Percentiles rank a stretch among this genome's conserved stretches.
phyloP scores from a whole-genome alignment of 2,113 vertebrate species.

The Pachypanchax playfairii region DNA sequence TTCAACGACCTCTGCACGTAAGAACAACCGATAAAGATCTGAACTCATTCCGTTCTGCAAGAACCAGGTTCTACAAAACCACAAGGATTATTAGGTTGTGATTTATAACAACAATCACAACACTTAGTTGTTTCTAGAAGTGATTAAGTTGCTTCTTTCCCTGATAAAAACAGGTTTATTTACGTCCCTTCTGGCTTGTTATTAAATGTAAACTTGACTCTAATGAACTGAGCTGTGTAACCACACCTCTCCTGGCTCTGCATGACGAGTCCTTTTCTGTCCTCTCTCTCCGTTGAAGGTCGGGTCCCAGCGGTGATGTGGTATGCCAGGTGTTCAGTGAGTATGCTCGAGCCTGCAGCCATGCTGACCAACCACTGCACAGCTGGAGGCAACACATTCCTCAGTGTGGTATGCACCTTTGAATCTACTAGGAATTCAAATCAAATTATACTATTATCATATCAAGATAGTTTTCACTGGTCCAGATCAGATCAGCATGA shows the following conservation, averaged over 20 bases:
- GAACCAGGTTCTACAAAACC: background rate
- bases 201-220: constrained; percentile 1
- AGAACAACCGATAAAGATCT: constrained; percentile 60
- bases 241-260: constrained; percentile 16
- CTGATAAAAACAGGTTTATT: background rate
- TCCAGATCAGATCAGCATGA: too few relatives aligned
- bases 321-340: constrained; percentile 92
- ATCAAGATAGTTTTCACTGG: too few relatives aligned
- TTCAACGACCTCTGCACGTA: constrained; percentile 94
- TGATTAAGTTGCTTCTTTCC: too few relatives aligned
- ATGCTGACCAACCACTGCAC: constrained; percentile 88
- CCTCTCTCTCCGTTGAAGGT: constrained; percentile 78
- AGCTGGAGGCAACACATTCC: constrained; percentile 86
- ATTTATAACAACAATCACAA: background rate
- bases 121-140: too few relatives aligned
- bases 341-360: constrained; percentile 91
- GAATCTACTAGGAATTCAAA: too few relatives aligned
- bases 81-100: background rate
- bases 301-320: constrained; percentile 79
- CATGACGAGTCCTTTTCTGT: constrained; percentile 46
- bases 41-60: background rate
- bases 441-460: too few relatives aligned
- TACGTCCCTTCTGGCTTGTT: background rate
- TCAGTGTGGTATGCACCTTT: constrained; percentile 85
- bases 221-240: constrained; percentile 13